Base-by-base conservation (phyloP, 2,888 invertebrate genomes). In the Phalera bucephala region DNA sequence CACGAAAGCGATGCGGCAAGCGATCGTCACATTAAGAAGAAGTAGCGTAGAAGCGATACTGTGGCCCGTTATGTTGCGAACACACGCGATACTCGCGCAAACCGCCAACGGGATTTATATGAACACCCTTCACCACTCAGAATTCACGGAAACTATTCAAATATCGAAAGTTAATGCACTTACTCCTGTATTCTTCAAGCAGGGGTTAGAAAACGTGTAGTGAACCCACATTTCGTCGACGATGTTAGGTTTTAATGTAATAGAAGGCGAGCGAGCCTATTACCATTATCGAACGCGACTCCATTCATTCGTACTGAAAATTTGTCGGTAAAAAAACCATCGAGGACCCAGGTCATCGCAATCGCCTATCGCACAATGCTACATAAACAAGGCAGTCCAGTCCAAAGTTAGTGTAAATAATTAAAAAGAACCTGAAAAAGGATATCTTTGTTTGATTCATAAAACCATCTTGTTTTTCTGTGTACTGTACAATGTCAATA, bases 41-140 rank as follows among this genome's bases (percentile, higher is more conserved):
- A 40, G 40, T 50, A 33, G 53, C 46, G 47, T 55, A 49, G 33
- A 50, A 35, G 32, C 44, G 53, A 58, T 59, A 45, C 47, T 40
- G 41, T 31, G 52, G 44, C 32, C 74, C 71, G 77, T 77, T 73
- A 75, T 60, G 61, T 68, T 57, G 67, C 70, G 67, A 66, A 60
- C 65, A 64, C 70, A 75, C 76, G 72, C 70, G 63, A 78, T 63
- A 49, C 59, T 38, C 54, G 59, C 61, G 62, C 61, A 60, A 68
- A 59, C 53, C 31, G 14, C 35, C 60, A 72, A 74, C 72, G 70
- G 70, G 66, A 65, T 57, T 54, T 45, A 41, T 49, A 45, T 45
- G 35, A 48, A 45, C 38, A 45, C 38, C 38, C n/a, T n/a, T 36
- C 29, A 36, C 23, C 37, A 43, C 38, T 32, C 23, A 41, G n/a